Percentiles rank a stretch among this genome's conserved stretches.
Evolutionary conservation across 2,888 invertebrate genomes (phyloP).

Genomic region (Hyppa rectilinea): DNA sequence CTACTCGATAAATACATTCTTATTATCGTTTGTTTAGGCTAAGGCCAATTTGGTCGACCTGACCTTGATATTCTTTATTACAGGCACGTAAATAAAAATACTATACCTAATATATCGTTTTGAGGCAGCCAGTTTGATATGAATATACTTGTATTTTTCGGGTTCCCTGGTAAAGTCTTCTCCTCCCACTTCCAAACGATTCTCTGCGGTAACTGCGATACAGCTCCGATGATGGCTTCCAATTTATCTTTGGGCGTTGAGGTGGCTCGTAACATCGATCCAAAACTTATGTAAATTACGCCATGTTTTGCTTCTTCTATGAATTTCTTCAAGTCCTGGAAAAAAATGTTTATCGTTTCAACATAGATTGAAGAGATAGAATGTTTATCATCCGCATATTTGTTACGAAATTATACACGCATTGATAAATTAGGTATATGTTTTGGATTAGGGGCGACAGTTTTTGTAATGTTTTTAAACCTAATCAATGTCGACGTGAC

Average conservation of each 20-base stretch:
- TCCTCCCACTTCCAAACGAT: conserved; percentile 95
- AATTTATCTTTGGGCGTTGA: conserved; percentile 91
- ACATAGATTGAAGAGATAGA: not conserved
- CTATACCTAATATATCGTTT: conserved; percentile 92
- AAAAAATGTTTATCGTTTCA: conserved; percentile 37
- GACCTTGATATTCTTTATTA: not conserved
- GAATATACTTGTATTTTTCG: conserved; percentile 89
- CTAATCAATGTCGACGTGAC: too few relatives aligned
- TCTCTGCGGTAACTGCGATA: conserved; percentile 92
- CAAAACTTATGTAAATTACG: conserved; percentile 94
- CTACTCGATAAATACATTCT: not conserved
- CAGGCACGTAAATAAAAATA: not conserved
- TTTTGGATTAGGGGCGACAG: not conserved
- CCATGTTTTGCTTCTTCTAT: conserved; percentile 92
- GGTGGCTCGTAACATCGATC: conserved; percentile 93
- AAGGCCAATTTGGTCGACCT: not conserved
- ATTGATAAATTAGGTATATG: not conserved
- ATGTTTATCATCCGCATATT: not conserved
- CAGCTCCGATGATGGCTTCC: conserved; percentile 90
- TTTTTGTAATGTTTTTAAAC: not conserved
- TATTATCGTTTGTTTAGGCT: not conserved
- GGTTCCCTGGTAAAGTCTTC: conserved; percentile 89
- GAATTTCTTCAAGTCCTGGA: conserved; percentile 91
- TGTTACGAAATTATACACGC: not conserved
- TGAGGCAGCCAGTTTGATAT: conserved; percentile 93